Base-by-base conservation (phyloP, 2,888 invertebrate species). In the Protodeltote pygarga region DNA sequence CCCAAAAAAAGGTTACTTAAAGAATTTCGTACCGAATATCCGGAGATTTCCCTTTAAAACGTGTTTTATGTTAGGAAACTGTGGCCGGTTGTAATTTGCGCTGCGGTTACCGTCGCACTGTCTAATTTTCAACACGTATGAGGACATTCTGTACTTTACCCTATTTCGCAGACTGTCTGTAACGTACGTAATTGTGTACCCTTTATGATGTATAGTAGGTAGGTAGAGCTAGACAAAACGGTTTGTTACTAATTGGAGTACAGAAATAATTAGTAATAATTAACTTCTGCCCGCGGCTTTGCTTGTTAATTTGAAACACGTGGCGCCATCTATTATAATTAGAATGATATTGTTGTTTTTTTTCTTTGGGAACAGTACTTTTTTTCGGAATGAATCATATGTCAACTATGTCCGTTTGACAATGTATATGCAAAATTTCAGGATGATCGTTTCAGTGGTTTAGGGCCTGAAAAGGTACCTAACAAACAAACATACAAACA, bases 121-220 rank as follows among this genome's bases (percentile, higher is more conserved):
- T 65, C 66, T 65, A 66, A 66, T 66, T 66, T 68, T 54, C 65
- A 65, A 62, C 65, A 54, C 69, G 51, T 65, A 58, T 68, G 58
- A 65, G 54, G 62, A 66, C 69, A 58, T 50, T 65, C 61, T 20
- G 54, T 54, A 68, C 51, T 66, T 65, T 65, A 48, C 49, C n/a
- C 69, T 54, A 65, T 66, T 66, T 65, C 45, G 39, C 27, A 44
- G 34, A 52, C 38, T 51, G 54, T 44, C 51, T 65, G 52, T 38
- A 13, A 48, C 44, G 37, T 27, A 21, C 27, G 31, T 60, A 52
- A 68, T 66, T 68, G 49, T 46, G 54, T 68, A 34, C 19, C 51
- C 15, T 54, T 54, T 46, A 46, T 67, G 60, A 58, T 55, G 39
- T 59, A 52, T 51, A n/a, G n/a, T 16, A 32, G 13, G 27, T 28